Evolutionary conservation across 2,888 invertebrate species (phyloP).

Genomic region (Melanostoma mellinum): DNA sequence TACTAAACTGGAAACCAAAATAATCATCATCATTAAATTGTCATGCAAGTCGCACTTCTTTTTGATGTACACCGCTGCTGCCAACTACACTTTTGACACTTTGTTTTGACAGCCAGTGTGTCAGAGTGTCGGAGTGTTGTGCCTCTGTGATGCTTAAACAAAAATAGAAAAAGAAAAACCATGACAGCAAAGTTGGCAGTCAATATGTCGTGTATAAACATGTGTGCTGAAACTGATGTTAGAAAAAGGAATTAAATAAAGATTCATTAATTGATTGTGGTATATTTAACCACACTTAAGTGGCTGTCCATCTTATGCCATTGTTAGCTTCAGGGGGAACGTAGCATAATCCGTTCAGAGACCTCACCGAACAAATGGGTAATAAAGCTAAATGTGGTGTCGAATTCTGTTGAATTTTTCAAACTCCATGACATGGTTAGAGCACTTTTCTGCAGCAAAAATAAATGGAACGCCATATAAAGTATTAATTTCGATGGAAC

Average conservation of each 20-base stretch:
- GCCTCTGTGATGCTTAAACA: not conserved
- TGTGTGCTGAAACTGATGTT: conserved; percentile 25
- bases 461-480: conserved; percentile 41
- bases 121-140: conserved; percentile 21
- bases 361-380: conserved; percentile 39
- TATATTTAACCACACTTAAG: conserved; percentile 24
- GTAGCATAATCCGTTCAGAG: not conserved
- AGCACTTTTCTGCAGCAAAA: conserved; percentile 20
- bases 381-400: conserved; percentile 60
- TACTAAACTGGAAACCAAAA: conserved; percentile 69
- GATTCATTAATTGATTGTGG: conserved; percentile 57
- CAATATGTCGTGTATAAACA: not conserved
- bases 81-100: conserved; percentile 62
- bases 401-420: conserved; percentile 62
- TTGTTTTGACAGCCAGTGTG: conserved; percentile 52
- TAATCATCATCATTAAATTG: conserved; percentile 73
- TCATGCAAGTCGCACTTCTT: conserved; percentile 71
- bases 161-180: conserved; percentile 36
- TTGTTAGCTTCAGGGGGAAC: not conserved
- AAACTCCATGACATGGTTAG: conserved; percentile 43
- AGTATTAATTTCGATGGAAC: conserved; percentile 48
- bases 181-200: conserved; percentile 39
- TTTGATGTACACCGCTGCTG: conserved; percentile 62
- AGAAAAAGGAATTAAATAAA: conserved; percentile 43
- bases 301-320: not conserved